Base-by-base conservation (phyloP, 2,797 vertebrate genomes). In the Molothrus ater region DNA sequence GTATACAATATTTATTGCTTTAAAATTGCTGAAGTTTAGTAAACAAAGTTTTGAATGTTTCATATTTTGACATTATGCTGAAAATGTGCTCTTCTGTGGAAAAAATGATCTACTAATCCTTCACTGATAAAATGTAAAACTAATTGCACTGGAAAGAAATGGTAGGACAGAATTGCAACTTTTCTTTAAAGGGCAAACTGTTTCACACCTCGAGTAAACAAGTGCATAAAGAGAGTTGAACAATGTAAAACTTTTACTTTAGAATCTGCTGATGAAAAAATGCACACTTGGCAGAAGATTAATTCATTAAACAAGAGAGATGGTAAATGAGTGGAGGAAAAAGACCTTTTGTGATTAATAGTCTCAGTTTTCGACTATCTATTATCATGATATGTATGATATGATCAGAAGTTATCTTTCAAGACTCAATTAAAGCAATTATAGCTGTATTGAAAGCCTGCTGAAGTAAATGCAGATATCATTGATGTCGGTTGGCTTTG, bases 351-450 rank as follows among this genome's bases (percentile, higher is more conserved):
- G n/a, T 81, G 40, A 60, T 59, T 64, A 93, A 48, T 15, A 13
- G 70, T 82, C 80, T 91, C 54, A 51, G 19, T 86, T 96, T 95
- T 92, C 89, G 81, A 8, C 40, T 87, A 5, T 61, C 36, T 92
- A 0, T 72, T 88, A 24, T 57, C 82, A 20, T 63, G 78, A 74
- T 48, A 15, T 57, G 24, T 24, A 21, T 75, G 42, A 69, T 85
- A 70, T 34, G 31, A 72, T 86, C 69, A 72, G 0, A 3, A 24
- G 17, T 79, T 96, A 45, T 48, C 85, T 86, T 95, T 97, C 76
- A 84, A 70, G 54, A 79, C 66, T 88, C 57, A 86, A 80, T 95
- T 96, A 93, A 80, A 92, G 40, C 63, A 90, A 88, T 94, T 94
- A 79, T 5, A 63, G 43, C 29, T 34, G 32, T 51, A 45, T 6